Percentiles rank a stretch among this genome's conserved stretches.
Conservation (phyloP, 2,797 vertebrate genomes). For the Rousettus madagascariensis region DNA sequence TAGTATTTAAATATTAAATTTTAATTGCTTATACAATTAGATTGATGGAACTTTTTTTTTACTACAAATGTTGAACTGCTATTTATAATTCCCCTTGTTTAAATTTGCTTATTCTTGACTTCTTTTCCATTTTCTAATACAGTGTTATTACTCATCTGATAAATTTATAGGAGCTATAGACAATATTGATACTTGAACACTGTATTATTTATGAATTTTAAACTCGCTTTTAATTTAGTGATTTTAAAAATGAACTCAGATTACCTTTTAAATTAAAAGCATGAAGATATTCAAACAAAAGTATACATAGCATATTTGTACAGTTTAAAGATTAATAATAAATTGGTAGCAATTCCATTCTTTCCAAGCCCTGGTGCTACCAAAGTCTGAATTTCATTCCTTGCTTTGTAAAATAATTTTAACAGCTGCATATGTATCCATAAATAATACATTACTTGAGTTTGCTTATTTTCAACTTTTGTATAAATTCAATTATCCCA, state of each 20-base stretch:
- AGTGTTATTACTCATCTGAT: neutral
- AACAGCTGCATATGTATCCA: neutral
- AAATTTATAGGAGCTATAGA: neutral
- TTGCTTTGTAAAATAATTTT: conserved; percentile 20
- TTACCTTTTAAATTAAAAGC: conserved; percentile 20
- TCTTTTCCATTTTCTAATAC: neutral
- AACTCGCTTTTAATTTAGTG: neutral
- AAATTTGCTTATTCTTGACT: neutral
- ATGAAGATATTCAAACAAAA: neutral
- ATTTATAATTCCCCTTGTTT: conserved; percentile 21
- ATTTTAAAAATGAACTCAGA: conserved; percentile 10
- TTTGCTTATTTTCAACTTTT: neutral
- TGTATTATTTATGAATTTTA: neutral
- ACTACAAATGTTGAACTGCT: neutral
- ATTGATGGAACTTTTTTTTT: neutral
- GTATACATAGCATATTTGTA: neutral
- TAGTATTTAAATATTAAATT: neutral
- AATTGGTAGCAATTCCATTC: too few species aligned
- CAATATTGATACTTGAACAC: neutral
- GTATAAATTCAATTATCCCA: neutral
- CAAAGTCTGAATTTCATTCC: conserved; percentile 18
- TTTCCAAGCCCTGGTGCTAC: neutral
- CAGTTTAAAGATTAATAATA: neutral
- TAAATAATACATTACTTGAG: neutral
- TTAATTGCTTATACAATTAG: neutral